A percentile compares a stretch with the other conserved stretches of the same genome.
Evolutionary conservation across 23 tunicate genomes (phyloP).

Genomic region (Ascidia mentula): DNA sequence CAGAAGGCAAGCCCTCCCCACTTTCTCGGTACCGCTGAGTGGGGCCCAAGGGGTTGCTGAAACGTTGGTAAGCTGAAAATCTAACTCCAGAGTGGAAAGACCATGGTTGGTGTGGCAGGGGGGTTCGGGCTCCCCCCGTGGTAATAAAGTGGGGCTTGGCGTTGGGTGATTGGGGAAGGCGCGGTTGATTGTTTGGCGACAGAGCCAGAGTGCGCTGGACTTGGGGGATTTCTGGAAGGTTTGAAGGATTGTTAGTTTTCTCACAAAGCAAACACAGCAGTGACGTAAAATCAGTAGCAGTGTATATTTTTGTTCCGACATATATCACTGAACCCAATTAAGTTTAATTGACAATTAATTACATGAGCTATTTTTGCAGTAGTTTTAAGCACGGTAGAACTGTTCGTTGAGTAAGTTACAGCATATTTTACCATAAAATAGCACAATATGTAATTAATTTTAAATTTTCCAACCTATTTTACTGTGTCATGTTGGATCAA

Average conservation of each 20-base stretch:
- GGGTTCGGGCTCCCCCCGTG: conserved; percentile 14
- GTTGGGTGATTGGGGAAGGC: conserved; percentile 31
- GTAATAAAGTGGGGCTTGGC: conserved; percentile 34
- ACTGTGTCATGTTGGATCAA: too few relatives aligned
- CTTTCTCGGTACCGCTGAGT: conserved; percentile 22
- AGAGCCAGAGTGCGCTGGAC: conserved; percentile 23
- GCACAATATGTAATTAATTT: too few relatives aligned
- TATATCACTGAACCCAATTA: too few relatives aligned
- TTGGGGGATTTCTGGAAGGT: conserved; percentile 25
- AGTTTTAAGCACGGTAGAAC: too few relatives aligned
- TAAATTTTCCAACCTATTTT: too few relatives aligned
- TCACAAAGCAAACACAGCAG: too few relatives aligned
- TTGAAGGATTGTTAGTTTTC: not conserved
- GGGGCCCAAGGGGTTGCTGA: not conserved
- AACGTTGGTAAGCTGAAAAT: not conserved
- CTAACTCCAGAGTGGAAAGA: conserved; percentile 48
- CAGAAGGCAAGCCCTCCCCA: conserved; percentile 51
- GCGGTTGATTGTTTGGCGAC: conserved; percentile 19
- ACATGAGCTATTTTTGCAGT: too few relatives aligned
- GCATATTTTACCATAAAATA: too few relatives aligned
- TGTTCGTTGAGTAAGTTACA: too few relatives aligned
- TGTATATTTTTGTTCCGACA: too few relatives aligned
- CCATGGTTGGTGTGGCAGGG: conserved; percentile 66
- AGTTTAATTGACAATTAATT: too few relatives aligned
- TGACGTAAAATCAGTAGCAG: too few relatives aligned